Percentiles rank a stretch among this genome's conserved stretches.
Conservation (phyloP, 2,888 invertebrate species). For the Epirrhoe tristata region DNA sequence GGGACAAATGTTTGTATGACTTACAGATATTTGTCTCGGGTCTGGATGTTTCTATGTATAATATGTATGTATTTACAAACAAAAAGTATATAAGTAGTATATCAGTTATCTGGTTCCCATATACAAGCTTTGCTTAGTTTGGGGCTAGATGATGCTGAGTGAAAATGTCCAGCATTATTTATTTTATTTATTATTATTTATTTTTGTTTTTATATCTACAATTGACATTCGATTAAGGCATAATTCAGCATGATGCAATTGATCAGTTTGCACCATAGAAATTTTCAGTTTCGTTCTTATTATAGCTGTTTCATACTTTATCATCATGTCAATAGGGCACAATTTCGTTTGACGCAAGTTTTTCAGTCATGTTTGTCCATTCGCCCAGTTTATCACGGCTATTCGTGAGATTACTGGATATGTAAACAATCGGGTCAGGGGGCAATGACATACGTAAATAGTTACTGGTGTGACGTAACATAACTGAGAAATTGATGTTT, state of each 20-base stretch:
- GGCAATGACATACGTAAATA: constrained; percentile 60
- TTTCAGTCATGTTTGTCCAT: constrained; percentile 53
- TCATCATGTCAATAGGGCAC: constrained; percentile 42
- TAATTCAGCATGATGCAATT: constrained; percentile 2
- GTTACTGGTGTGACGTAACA: constrained; percentile 51
- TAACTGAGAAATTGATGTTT: constrained; percentile 33
- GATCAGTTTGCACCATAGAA: background rate
- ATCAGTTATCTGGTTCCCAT: no score
- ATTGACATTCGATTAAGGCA: background rate
- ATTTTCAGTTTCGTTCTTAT: background rate
- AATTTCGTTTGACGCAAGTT: constrained; percentile 41
- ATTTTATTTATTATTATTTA: no score
- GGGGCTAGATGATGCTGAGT: no score
- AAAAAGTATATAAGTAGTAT: no score
- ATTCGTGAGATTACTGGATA: constrained; percentile 48
- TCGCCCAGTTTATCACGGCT: constrained; percentile 55
- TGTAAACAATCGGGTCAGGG: constrained; percentile 64
- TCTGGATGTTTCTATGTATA: no score
- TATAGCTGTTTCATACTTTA: constrained; percentile 32
- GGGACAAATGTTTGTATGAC: no score
- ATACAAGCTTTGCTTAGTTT: no score
- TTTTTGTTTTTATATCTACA: no score
- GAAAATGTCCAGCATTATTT: no score
- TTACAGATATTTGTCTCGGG: no score
- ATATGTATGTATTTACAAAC: no score